phyloP scores from a whole-genome alignment of 2,888 invertebrate species.

The Junonia oenone region DNA sequence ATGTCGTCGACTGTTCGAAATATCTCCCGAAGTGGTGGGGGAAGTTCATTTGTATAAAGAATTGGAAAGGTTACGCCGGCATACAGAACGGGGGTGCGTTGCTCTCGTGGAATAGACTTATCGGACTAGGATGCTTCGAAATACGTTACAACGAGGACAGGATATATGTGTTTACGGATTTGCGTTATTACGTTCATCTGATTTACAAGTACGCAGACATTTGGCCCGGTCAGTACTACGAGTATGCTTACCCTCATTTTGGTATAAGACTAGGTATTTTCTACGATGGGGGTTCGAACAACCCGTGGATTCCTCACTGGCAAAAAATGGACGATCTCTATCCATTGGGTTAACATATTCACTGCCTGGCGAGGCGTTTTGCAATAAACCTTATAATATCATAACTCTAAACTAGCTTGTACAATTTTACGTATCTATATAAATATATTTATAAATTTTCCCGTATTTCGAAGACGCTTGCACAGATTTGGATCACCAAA shows the following conservation, averaged over 20 bases:
- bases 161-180: conserved; percentile 50
- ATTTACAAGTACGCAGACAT: conserved; percentile 36
- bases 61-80: conserved; percentile 34
- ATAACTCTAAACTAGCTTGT: no score
- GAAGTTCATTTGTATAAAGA: conserved; percentile 51
- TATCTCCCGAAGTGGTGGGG: conserved; percentile 57
- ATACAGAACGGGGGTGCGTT: conserved; percentile 48
- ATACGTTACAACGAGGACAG: conserved; percentile 52
- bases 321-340: conserved; percentile 24
- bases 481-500: no score
- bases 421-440: no score
- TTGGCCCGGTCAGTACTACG: conserved; percentile 44
- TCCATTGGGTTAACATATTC: conserved; percentile 23
- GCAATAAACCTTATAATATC: no score
- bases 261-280: conserved; percentile 13
- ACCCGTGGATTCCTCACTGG: conserved; percentile 22
- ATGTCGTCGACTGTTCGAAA: conserved; percentile 42
- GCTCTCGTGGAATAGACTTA: conserved; percentile 22
- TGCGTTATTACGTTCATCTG: conserved; percentile 43
- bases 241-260: conserved; percentile 56
- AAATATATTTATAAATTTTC: no score
- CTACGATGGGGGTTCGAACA: conserved; percentile 20
- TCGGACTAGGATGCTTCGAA: conserved; percentile 52
- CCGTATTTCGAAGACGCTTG: no score
- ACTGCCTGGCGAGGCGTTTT: not conserved